Conservation (phyloP, 2,797 vertebrate species). For the Rhinoraja longicauda region DNA sequence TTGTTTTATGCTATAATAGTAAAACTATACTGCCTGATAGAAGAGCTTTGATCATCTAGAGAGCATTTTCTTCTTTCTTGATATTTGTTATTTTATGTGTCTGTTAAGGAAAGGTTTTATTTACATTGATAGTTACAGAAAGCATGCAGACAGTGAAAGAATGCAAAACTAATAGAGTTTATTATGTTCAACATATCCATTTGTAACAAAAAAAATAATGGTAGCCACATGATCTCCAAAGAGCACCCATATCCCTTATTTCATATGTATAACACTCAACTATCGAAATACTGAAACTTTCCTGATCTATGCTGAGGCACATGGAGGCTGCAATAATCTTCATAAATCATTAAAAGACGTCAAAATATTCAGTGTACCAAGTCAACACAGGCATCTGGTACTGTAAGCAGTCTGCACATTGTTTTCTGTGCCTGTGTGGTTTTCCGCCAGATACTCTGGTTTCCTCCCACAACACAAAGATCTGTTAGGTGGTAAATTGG, state of each 20-base stretch:
- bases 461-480: no score
- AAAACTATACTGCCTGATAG: not conserved
- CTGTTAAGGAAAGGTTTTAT: not conserved
- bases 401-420: no score
- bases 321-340: not conserved
- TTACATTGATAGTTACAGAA: not conserved
- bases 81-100: not conserved
- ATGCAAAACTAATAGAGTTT: not conserved
- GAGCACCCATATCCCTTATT: not conserved
- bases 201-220: not conserved
- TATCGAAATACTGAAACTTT: no score
- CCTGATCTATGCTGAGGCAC: not conserved
- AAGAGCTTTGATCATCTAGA: not conserved
- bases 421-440: no score
- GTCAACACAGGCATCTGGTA: no score
- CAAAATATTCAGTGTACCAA: not conserved
- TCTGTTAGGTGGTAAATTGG: no score
- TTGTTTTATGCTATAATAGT: not conserved
- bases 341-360: not conserved
- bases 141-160: not conserved
- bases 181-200: not conserved
- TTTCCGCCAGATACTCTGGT: no score
- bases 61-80: not conserved
- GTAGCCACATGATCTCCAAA: not conserved
- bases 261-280: not conserved